These are phyloP conservation scores for Abrostola tripartita DNA, from an alignment of 2,888 invertebrate genomes.

Conservation along the genomic window DNA sequence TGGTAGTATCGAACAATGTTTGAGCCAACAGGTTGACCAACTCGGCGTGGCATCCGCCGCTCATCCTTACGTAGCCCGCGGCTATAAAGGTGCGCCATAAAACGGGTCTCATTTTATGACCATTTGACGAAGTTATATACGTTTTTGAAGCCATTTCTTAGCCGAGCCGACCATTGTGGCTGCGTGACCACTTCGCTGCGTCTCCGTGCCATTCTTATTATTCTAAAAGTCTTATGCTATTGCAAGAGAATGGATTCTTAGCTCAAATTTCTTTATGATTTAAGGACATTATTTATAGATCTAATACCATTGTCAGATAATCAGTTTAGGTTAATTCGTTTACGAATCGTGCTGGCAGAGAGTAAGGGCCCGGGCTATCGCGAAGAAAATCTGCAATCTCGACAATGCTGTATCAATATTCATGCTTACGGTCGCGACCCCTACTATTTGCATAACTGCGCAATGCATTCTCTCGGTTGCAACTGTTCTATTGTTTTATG, in stretches of 20 bases:
- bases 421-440: constrained; percentile 87
- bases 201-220: constrained; percentile 74
- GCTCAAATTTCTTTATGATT: constrained; percentile 60
- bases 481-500: constrained; percentile 88
- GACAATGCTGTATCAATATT: constrained; percentile 87
- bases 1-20: constrained; percentile 55
- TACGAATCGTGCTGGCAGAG: constrained; percentile 80
- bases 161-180: constrained; percentile 78
- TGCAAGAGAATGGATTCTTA: constrained; percentile 63
- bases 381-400: constrained; percentile 81
- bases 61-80: constrained; percentile 80
- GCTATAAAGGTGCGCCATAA: constrained; percentile 86
- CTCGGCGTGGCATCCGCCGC: constrained; percentile 71
- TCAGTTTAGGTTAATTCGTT: constrained; percentile 79
- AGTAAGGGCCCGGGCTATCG: constrained; percentile 80
- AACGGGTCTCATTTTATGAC: constrained; percentile 86
- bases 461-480: constrained; percentile 83
- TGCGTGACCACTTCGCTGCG: constrained; percentile 74
- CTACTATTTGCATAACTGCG: constrained; percentile 86
- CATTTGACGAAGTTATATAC: constrained; percentile 87
- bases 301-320: constrained; percentile 73
- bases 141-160: constrained; percentile 84
- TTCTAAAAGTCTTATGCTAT: constrained; percentile 70
- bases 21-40: constrained; percentile 64
- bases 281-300: constrained; percentile 61